Evolutionary conservation across 2,888 invertebrate species (phyloP).

Genomic region (Drosophila kuntzei): DNA sequence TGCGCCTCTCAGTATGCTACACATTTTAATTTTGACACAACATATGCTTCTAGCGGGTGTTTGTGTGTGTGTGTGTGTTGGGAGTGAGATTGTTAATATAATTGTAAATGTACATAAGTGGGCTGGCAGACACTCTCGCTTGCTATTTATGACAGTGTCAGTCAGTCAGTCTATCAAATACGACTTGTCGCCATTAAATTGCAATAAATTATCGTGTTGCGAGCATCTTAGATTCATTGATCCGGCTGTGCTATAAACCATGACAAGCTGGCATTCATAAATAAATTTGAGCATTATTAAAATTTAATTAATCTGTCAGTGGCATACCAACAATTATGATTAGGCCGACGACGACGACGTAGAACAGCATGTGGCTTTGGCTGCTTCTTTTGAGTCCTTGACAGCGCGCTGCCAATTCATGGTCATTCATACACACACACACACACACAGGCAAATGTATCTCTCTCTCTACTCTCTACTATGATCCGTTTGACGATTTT

Average conservation of each 20-base stretch:
- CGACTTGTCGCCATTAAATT: constrained; percentile 36
- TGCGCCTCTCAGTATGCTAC: constrained; percentile 70
- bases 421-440: constrained; percentile 27
- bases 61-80: constrained; percentile 20
- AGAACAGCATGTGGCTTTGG: constrained; percentile 31
- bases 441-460: not conserved
- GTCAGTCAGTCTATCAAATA: constrained; percentile 16
- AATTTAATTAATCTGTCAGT: constrained; percentile 71
- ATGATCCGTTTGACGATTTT: too few relatives aligned
- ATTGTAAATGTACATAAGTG: constrained; percentile 29
- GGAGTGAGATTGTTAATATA: constrained; percentile 32
- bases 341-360: constrained; percentile 31
- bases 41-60: constrained; percentile 56
- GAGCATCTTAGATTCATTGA: constrained; percentile 8
- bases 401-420: constrained; percentile 43
- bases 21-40: constrained; percentile 42
- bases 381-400: constrained; percentile 46
- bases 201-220: constrained; percentile 51
- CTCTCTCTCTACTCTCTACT: not conserved
- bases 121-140: not conserved
- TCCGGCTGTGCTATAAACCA: constrained; percentile 30
- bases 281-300: constrained; percentile 64
- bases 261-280: constrained; percentile 25
- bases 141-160: not conserved
- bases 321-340: constrained; percentile 63